Base-by-base conservation (phyloP, 2,888 invertebrate genomes). In the Heteromyza rotundicornis region DNA sequence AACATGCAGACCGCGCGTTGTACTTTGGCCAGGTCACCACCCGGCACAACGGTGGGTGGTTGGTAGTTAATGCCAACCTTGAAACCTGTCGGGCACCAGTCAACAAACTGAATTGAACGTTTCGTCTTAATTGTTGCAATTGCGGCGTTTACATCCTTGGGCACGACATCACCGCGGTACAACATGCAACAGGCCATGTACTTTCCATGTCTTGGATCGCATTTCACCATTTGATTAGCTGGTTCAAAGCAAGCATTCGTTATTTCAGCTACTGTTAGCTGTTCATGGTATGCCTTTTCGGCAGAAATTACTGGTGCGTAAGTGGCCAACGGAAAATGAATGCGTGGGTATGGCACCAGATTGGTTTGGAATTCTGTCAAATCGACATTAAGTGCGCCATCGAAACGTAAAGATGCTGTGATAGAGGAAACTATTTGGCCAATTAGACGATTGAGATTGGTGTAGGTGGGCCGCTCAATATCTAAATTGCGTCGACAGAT, bases 1-100 rank as follows among this genome's bases (percentile, higher is more conserved):
- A 97, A 84, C 96, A 97, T 97, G 87, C 97, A 97, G 8, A 97
- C 96, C 14, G 96, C 96, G 57, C 96, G 89, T 81, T 95, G 94
- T 1, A 96, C 95, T 84, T 95, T 95, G 65, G 96, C 95, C 75
- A 94, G 84, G 83, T 96, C 95, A 0, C 95, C 95, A 17, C 95
- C 94, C 0, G 96, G 96, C 0, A 96, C 95, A 57, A 94, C 94
- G 0, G 93, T 93, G 2, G 93, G 93, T 22, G 93, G 93, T 82
- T 95, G 94, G 84, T 95, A 95, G 85, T 95, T 95, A 82, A 92
- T 92, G 70, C 94, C 92, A 74, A 90, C 90, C 84, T 90, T 90
- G 82, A 91, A 90, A 1, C 90, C 91, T 63, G 91, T 91, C n/a
- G 91, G 91, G 74, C 91, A 94, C 90, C 94, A 94, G 80, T 94